A percentile compares a stretch with the other conserved stretches of the same genome.
phyloP scores from a whole-genome alignment of 2,113 vertebrate genomes.

The Hemiprocne comata region DNA sequence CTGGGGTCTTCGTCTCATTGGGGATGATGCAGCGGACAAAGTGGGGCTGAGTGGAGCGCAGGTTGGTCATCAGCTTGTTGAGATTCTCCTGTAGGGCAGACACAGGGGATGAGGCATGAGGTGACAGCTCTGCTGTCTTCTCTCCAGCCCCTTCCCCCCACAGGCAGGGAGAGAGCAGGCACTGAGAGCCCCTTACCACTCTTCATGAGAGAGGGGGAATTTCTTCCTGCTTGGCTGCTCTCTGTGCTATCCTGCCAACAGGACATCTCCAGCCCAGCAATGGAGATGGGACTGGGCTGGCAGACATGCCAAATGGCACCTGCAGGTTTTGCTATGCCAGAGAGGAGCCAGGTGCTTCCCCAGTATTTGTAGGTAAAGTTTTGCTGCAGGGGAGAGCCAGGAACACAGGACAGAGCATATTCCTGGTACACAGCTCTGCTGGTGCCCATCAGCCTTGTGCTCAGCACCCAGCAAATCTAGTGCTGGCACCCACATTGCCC shows the following conservation, averaged over 20 bases:
- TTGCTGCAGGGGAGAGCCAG: not conserved
- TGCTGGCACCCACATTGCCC: not conserved
- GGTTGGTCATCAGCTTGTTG: constrained; percentile 95
- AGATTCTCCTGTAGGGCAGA: constrained; percentile 87
- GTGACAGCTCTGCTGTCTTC: not conserved
- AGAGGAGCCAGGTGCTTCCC: not conserved
- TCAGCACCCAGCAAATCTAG: not conserved
- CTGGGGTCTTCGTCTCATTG: constrained; percentile 94
- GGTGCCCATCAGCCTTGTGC: not conserved
- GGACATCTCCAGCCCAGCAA: not conserved
- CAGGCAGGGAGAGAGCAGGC: not conserved
- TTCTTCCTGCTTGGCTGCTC: not conserved
- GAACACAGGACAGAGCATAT: not conserved
- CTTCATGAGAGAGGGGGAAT: not conserved
- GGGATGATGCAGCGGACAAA: constrained; percentile 95
- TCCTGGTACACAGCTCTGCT: not conserved
- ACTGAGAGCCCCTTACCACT: not conserved
- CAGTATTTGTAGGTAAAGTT: not conserved
- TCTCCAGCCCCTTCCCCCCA: not conserved
- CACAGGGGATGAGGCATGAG: not conserved
- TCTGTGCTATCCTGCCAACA: not conserved
- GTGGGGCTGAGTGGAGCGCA: constrained; percentile 92
- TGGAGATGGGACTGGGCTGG: not conserved
- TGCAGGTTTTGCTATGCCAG: not conserved
- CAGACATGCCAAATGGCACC: not conserved